These are phyloP conservation scores for Vesta saturnalis DNA, from an alignment of 2,888 invertebrate genomes.

Conservation along the genomic window DNA sequence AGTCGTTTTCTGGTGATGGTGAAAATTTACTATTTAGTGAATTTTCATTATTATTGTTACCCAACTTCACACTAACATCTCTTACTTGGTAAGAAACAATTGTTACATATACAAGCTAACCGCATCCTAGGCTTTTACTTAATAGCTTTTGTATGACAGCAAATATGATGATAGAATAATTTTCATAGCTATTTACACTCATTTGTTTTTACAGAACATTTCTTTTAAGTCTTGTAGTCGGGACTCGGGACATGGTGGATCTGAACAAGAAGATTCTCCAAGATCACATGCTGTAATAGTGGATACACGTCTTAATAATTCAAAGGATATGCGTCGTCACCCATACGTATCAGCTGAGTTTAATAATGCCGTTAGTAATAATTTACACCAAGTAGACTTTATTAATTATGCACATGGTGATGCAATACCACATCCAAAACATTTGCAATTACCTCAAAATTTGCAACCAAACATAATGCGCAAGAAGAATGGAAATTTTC, in stretches of 20 bases:
- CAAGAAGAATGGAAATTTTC: conserved; percentile 58
- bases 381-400: conserved; percentile 51
- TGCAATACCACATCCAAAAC: conserved; percentile 54
- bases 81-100: too few relatives aligned
- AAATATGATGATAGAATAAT: too few relatives aligned
- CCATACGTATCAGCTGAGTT: conserved; percentile 60
- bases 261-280: conserved; percentile 74
- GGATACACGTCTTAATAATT: conserved; percentile 67
- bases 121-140: too few relatives aligned
- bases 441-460: conserved; percentile 52
- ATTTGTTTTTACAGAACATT: conserved; percentile 74
- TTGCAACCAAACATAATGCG: conserved; percentile 54
- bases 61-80: too few relatives aligned
- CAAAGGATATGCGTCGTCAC: conserved; percentile 66
- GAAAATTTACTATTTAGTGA: too few relatives aligned
- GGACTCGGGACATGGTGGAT: conserved; percentile 72
- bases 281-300: conserved; percentile 66
- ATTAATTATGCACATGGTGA: conserved; percentile 53
- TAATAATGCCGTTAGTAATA: conserved; percentile 57
- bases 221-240: conserved; percentile 82
- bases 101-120: too few relatives aligned
- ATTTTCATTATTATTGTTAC: too few relatives aligned
- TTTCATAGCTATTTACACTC: background rate
- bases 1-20: too few relatives aligned
- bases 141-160: too few relatives aligned